A percentile compares a stretch with the other conserved stretches of the same genome.
Conservation (phyloP, 2,888 invertebrate genomes). For the Aleiodes testaceus region DNA sequence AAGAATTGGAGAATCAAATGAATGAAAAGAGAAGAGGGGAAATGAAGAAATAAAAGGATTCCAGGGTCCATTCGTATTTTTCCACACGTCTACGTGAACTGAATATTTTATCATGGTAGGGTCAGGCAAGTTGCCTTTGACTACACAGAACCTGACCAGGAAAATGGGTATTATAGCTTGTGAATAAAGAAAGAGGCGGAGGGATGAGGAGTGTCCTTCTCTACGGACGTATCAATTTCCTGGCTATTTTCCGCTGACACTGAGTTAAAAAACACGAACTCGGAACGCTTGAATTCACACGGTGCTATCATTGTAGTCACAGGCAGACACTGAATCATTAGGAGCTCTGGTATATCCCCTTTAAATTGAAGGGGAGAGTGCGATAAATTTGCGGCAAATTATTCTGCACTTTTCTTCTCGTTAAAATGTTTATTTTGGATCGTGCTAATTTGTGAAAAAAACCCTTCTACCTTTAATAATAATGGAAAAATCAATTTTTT, state of each 20-base stretch:
- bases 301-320: no score
- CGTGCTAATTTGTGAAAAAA: no score
- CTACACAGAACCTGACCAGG: conserved; percentile 6
- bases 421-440: background rate
- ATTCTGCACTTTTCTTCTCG: no score
- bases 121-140: conserved; percentile 28
- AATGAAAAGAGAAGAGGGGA: conserved; percentile 21
- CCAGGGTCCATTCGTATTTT: conserved; percentile 41
- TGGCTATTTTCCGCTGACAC: conserved; percentile 53
- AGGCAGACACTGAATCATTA: no score
- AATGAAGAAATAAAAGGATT: conserved; percentile 20
- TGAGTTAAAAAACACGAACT: conserved; percentile 35
- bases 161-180: conserved; percentile 35
- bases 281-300: no score
- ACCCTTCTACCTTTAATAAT: no score
- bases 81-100: conserved; percentile 44
- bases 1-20: conserved; percentile 49
- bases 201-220: conserved; percentile 30
- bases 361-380: no score
- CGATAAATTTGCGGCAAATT: no score
- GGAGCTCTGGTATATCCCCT: background rate
- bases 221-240: conserved; percentile 61
- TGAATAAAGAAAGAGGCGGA: conserved; percentile 13
- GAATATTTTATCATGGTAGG: conserved; percentile 41
- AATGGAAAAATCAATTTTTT: no score